These are phyloP conservation scores for Eonycteris spelaea DNA, from an alignment of 2,113 vertebrate genomes.

Conservation along the genomic window DNA sequence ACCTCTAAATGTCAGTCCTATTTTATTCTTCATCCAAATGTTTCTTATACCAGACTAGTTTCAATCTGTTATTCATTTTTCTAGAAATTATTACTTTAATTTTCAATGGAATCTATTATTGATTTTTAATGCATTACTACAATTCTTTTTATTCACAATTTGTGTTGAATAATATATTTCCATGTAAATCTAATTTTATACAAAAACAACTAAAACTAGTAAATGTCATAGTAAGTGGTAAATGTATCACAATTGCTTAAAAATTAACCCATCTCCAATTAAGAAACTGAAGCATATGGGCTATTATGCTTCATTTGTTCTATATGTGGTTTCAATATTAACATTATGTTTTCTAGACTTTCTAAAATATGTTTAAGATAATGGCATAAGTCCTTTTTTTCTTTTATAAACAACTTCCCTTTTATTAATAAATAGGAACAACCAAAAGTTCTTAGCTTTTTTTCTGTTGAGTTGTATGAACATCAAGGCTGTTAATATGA, in stretches of 20 bases:
- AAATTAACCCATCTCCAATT: not conserved
- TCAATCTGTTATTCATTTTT: not conserved
- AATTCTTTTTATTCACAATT: not conserved
- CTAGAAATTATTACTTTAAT: not conserved
- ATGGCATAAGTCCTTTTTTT: not conserved
- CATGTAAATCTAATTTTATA: not conserved
- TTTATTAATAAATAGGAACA: not conserved
- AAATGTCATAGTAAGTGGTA: not conserved
- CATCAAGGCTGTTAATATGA: not conserved
- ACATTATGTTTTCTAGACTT: not conserved
- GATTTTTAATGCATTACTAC: not conserved
- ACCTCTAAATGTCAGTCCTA: not conserved
- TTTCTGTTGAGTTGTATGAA: not conserved
- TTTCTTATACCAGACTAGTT: not conserved
- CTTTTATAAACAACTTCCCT: not conserved
- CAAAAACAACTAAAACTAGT: not conserved
- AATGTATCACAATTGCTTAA: not conserved
- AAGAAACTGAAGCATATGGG: not conserved
- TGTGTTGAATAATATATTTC: not conserved
- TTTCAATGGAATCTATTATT: not conserved
- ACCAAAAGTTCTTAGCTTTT: not conserved
- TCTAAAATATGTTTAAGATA: constrained; percentile 21
- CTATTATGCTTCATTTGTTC: not conserved
- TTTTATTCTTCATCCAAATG: not conserved
- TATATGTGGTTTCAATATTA: not conserved